These are phyloP conservation scores for Panurus biarmicus DNA, from an alignment of 2,113 vertebrate genomes.

Conservation along the genomic window DNA sequence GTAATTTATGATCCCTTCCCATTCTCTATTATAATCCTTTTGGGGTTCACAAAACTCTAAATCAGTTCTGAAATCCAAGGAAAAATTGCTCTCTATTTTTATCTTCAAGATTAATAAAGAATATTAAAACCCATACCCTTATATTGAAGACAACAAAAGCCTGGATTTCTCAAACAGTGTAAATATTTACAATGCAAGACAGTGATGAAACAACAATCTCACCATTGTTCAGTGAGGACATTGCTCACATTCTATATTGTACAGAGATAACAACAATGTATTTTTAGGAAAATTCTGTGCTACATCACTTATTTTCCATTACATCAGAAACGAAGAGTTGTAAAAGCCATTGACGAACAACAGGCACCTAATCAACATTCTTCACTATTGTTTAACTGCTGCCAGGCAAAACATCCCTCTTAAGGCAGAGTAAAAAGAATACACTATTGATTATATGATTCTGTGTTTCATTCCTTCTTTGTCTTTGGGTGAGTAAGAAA, in stretches of 20 bases:
- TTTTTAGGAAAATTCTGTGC: background rate
- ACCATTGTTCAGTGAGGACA: background rate
- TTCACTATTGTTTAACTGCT: background rate
- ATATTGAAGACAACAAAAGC: background rate
- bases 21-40: background rate
- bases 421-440: background rate
- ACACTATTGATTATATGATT: background rate
- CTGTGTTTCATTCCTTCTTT: background rate
- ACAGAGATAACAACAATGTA: background rate
- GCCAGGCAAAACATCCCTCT: background rate
- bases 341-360: background rate
- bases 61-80: background rate
- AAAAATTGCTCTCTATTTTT: background rate
- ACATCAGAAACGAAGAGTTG: background rate
- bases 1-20: background rate
- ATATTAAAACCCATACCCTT: background rate
- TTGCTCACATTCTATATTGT: conserved; percentile 19
- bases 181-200: conserved; percentile 12
- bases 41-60: background rate
- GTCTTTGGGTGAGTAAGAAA: background rate
- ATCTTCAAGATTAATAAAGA: background rate
- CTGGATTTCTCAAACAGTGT: background rate
- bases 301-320: conserved; percentile 17
- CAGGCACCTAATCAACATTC: background rate
- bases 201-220: background rate